Conservation (phyloP, 2,888 invertebrate species). For the Gymnoscelis rufifasciata region DNA sequence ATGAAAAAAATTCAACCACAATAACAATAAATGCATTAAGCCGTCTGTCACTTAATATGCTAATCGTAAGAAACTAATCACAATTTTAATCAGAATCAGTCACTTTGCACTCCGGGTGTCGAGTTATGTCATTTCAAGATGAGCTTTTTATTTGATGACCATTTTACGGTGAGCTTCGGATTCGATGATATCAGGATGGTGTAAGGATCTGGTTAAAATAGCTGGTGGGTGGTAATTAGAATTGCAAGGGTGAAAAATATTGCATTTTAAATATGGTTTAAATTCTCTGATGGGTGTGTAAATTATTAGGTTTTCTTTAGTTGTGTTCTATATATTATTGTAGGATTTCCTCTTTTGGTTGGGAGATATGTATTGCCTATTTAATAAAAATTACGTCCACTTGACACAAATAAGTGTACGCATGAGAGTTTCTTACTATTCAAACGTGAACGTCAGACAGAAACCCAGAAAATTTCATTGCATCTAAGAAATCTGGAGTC, state of each 20-base stretch:
- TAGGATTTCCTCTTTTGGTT: no score
- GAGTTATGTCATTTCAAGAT: conserved; percentile 41
- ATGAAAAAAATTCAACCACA: conserved; percentile 4
- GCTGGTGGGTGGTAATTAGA: conserved; percentile 28
- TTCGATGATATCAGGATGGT: not conserved
- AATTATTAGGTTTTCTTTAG: no score
- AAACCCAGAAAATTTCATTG: no score
- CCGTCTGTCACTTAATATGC: conserved; percentile 34
- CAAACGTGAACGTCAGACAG: no score
- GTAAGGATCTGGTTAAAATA: conserved; percentile 3
- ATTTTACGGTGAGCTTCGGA: conserved; percentile 22
- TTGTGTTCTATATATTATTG: no score
- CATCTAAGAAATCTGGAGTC: no score
- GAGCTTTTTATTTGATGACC: conserved; percentile 35
- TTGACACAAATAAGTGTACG: no score
- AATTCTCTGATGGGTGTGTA: no score
- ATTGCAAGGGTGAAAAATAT: conserved; percentile 30
- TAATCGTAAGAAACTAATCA: conserved; percentile 41
- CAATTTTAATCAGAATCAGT: conserved; percentile 43
- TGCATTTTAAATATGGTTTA: conserved; percentile 13
- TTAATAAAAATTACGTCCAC: no score
- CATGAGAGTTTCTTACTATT: no score
- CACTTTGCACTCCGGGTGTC: conserved; percentile 37
- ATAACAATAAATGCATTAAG: conserved; percentile 23
- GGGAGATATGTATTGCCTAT: no score